phyloP scores from a whole-genome alignment of 2,113 vertebrate genomes.

The Propithecus coquereli region DNA sequence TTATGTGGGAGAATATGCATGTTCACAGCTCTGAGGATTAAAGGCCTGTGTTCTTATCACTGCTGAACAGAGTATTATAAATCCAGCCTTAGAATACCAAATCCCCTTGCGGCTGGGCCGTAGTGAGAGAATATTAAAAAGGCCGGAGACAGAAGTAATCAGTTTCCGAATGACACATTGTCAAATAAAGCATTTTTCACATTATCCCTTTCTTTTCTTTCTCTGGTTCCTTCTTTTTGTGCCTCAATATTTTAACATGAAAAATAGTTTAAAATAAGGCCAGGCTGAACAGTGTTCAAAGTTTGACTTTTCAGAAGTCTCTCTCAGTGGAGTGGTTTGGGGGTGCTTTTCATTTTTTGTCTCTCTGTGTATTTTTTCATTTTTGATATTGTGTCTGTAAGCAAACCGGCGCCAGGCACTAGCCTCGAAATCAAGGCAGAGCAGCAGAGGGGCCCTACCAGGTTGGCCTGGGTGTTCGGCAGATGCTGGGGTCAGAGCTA shows the following conservation, averaged over 20 bases:
- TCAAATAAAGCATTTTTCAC: slow-evolving; percentile 85
- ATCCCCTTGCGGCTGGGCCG: slow-evolving; percentile 79
- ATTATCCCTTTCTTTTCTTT: slow-evolving; percentile 80
- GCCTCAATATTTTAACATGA: slow-evolving; percentile 80
- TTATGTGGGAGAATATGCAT: slow-evolving; percentile 86
- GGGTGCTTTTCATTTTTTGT: not conserved
- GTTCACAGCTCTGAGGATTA: slow-evolving; percentile 88
- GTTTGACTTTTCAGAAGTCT: slow-evolving; percentile 68
- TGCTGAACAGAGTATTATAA: slow-evolving; percentile 87
- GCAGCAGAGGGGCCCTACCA: rapidly evolving
- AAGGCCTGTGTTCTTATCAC: slow-evolving; percentile 87
- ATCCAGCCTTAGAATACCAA: slow-evolving; percentile 87
- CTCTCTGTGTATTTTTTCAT: not conserved
- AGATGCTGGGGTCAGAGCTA: not conserved
- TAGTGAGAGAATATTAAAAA: slow-evolving; percentile 87
- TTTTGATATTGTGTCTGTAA: not conserved
- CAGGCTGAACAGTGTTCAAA: slow-evolving; percentile 66
- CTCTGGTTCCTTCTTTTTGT: slow-evolving; percentile 72
- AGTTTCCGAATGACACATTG: slow-evolving; percentile 86
- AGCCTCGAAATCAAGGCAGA: not conserved
- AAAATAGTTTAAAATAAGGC: slow-evolving; percentile 81
- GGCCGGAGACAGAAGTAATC: slow-evolving; percentile 86
- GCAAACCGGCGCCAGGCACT: rapidly evolving
- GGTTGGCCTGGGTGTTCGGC: not conserved
- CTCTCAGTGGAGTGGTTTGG: not conserved